phyloP scores from a whole-genome alignment of 2,797 vertebrate species.

The Remorina albescens region DNA sequence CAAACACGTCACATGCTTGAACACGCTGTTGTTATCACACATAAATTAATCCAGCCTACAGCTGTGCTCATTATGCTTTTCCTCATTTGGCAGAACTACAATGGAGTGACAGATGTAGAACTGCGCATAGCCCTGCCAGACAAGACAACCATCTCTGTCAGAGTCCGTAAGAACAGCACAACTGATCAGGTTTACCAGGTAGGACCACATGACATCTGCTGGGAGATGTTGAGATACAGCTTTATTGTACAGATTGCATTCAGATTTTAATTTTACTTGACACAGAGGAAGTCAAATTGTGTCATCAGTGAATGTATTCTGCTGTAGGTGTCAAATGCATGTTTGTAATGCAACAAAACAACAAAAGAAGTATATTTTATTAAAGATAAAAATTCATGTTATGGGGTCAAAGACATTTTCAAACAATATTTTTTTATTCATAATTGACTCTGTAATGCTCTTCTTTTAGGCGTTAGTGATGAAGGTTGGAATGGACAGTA shows the following conservation, averaged over 20 bases:
- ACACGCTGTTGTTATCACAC: constrained; percentile 6
- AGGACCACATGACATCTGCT: constrained; percentile 16
- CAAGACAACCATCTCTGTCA: constrained; percentile 90
- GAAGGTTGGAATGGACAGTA: constrained; percentile 96
- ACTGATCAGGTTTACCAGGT: constrained; percentile 99
- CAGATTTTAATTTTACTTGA: too few relatives aligned
- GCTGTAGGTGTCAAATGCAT: not conserved
- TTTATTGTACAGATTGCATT: too few relatives aligned
- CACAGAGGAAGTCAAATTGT: too few relatives aligned
- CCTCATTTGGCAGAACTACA: constrained; percentile 89
- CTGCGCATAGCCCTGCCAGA: constrained; percentile 94
- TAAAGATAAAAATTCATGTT: not conserved
- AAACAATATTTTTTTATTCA: not conserved
- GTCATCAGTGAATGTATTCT: too few relatives aligned
- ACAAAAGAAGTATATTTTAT: not conserved
- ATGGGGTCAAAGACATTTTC: not conserved
- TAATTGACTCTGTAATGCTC: constrained; percentile 18
- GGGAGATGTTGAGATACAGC: not conserved
- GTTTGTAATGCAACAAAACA: not conserved
- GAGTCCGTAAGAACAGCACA: constrained; percentile 97
- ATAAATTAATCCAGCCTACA: not conserved
- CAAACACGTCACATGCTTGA: not conserved
- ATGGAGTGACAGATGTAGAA: constrained; percentile 94
- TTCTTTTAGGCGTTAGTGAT: constrained; percentile 89
- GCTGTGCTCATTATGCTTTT: constrained; percentile 16